Percentiles rank a stretch among this genome's conserved stretches.
Evolutionary conservation across 2,797 vertebrate species (phyloP).

Genomic region (Ctenopoma multispine): DNA sequence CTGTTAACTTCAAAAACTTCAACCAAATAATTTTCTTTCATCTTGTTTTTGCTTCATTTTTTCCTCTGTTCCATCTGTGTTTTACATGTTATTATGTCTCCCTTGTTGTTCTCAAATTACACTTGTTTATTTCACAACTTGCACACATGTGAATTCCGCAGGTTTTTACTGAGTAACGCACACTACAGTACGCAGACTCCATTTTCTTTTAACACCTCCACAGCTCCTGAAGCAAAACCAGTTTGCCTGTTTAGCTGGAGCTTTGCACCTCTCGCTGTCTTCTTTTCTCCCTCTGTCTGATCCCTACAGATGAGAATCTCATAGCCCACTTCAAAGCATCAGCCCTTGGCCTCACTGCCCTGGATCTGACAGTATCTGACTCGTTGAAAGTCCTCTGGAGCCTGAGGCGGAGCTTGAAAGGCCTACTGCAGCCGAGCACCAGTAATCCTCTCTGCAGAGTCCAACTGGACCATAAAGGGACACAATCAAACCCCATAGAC

Average conservation of each 20-base stretch:
- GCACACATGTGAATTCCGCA: constrained; percentile 26
- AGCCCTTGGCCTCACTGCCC: constrained; percentile 70
- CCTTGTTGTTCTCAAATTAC: constrained; percentile 23
- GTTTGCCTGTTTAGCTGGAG: constrained; percentile 60
- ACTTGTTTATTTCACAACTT: constrained; percentile 39
- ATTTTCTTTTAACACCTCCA: constrained; percentile 28
- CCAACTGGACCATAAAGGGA: constrained; percentile 66
- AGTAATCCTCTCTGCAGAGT: constrained; percentile 70
- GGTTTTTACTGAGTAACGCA: constrained; percentile 29
- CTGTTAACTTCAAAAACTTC: constrained; percentile 4
- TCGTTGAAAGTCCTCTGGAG: constrained; percentile 78
- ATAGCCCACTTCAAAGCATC: constrained; percentile 79
- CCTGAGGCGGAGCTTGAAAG: constrained; percentile 70
- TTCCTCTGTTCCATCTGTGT: background rate
- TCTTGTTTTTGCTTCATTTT: background rate
- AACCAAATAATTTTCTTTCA: background rate
- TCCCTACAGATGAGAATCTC: constrained; percentile 76
- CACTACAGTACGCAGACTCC: background rate
- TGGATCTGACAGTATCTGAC: constrained; percentile 79
- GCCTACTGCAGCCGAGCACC: constrained; percentile 63
- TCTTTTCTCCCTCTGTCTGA: constrained; percentile 67
- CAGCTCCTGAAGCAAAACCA: constrained; percentile 46
- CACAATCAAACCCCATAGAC: constrained; percentile 55
- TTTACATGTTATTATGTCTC: background rate
- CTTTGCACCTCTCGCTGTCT: constrained; percentile 69